These are phyloP conservation scores for Ornithoptera priamus DNA, from an alignment of 2,888 invertebrate species.

Conservation along the genomic window DNA sequence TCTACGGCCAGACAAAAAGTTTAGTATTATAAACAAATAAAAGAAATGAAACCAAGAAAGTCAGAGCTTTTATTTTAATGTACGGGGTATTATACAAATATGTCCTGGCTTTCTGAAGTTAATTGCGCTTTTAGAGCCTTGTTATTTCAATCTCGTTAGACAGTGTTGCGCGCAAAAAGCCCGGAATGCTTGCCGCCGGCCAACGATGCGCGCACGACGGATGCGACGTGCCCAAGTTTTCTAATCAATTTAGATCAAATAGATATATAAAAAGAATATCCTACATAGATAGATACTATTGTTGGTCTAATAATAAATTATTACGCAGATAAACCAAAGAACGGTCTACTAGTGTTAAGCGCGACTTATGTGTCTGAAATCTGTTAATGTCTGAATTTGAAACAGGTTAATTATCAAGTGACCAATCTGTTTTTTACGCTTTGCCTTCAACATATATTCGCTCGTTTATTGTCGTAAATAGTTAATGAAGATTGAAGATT, in stretches of 20 bases:
- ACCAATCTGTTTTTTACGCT: no score
- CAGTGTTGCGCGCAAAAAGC: constrained; percentile 69
- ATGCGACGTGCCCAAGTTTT: constrained; percentile 52
- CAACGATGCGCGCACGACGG: constrained; percentile 57
- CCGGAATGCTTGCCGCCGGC: constrained; percentile 51
- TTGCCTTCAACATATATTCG: no score
- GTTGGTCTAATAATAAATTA: no score
- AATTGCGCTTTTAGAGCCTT: constrained; percentile 29
- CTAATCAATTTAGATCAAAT: constrained; percentile 72
- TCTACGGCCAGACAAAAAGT: not conserved
- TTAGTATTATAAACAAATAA: not conserved
- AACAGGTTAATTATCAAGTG: no score
- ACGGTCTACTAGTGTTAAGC: no score
- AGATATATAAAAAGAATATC: constrained; percentile 45
- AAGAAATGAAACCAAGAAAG: not conserved
- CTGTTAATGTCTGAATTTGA: no score
- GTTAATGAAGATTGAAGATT: no score
- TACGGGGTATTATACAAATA: constrained; percentile 24
- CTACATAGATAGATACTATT: constrained; percentile 26
- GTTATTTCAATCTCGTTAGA: constrained; percentile 72
- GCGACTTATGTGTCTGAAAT: no score
- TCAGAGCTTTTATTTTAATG: not conserved
- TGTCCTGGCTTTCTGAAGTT: constrained; percentile 14
- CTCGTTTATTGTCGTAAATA: no score
- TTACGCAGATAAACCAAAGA: no score